These are phyloP conservation scores for Stenodera caucasica DNA, from an alignment of 2,888 invertebrate genomes.

Conservation along the genomic window DNA sequence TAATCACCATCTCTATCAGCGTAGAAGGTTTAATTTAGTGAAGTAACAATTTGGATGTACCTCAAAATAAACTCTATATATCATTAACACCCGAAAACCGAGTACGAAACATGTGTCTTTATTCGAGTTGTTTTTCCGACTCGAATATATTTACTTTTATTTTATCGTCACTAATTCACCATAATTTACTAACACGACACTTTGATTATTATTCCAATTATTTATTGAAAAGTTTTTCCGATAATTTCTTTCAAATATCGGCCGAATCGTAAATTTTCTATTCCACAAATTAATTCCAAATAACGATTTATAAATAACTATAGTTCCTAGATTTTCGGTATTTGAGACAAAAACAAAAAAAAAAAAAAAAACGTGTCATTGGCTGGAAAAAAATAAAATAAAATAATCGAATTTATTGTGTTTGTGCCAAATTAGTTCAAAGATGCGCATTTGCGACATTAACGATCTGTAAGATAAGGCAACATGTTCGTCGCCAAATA, in stretches of 20 bases:
- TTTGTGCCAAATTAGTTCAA: conserved; percentile 42
- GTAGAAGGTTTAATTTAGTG: conserved; percentile 36
- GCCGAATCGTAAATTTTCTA: neutral
- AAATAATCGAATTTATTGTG: too few relatives aligned
- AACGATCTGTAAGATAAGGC: conserved; percentile 33
- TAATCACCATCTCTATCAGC: conserved; percentile 33
- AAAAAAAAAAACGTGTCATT: neutral
- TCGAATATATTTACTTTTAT: conserved; percentile 25
- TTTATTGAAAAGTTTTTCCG: conserved; percentile 12
- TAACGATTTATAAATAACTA: too few relatives aligned
- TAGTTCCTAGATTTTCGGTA: too few relatives aligned
- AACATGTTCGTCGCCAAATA: conserved; percentile 21
- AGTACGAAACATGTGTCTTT: conserved; percentile 28
- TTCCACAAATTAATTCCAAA: too few relatives aligned
- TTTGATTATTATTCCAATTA: conserved; percentile 19
- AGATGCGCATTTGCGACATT: conserved; percentile 40
- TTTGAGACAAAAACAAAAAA: too few relatives aligned
- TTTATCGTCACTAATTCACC: conserved; percentile 25
- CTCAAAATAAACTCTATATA: conserved; percentile 40
- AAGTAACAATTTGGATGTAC: conserved; percentile 36
- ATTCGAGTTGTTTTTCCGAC: conserved; percentile 27
- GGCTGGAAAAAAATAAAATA: too few relatives aligned
- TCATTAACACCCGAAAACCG: conserved; percentile 37
- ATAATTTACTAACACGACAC: conserved; percentile 24
- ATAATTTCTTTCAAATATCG: conserved; percentile 12